phyloP scores from a whole-genome alignment of 2,888 invertebrate genomes.

The Hymenopus coronatus region DNA sequence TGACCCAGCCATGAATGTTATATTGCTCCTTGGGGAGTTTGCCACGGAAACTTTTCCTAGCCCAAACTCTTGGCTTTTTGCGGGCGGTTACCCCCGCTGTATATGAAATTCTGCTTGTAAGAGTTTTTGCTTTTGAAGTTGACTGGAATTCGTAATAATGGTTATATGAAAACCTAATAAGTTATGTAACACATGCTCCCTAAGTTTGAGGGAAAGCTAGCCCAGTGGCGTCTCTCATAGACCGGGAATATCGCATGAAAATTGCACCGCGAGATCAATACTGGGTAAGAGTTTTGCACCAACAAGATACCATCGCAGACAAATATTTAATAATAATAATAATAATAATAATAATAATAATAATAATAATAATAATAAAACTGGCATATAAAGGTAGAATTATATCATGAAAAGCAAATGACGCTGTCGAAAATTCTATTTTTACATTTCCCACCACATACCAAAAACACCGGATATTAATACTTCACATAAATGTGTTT shows the following conservation, averaged over 20 bases:
- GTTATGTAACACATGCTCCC: conserved; percentile 9
- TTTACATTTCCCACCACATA: too few species aligned
- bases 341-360: too few species aligned
- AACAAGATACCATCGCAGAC: neutral
- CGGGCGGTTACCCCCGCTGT: neutral
- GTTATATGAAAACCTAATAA: conserved; percentile 16
- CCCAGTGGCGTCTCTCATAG: neutral
- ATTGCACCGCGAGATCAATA: neutral
- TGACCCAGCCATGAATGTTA: conserved; percentile 19
- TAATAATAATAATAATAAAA: too few species aligned
- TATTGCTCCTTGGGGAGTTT: conserved; percentile 2
- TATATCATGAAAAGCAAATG: too few species aligned
- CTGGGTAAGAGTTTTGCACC: neutral
- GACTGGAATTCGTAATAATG: conserved; percentile 20
- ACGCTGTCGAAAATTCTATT: too few species aligned
- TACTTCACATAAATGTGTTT: too few species aligned
- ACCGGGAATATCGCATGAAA: neutral
- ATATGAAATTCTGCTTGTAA: conserved; percentile 15
- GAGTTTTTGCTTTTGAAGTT: conserved; percentile 13
- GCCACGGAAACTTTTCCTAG: neutral
- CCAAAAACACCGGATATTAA: too few species aligned
- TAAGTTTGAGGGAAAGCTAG: neutral
- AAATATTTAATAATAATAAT: too few species aligned
- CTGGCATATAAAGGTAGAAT: too few species aligned
- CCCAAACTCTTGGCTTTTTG: neutral